phyloP scores from a whole-genome alignment of 2,888 invertebrate species.

The Argyresthia albistria region DNA sequence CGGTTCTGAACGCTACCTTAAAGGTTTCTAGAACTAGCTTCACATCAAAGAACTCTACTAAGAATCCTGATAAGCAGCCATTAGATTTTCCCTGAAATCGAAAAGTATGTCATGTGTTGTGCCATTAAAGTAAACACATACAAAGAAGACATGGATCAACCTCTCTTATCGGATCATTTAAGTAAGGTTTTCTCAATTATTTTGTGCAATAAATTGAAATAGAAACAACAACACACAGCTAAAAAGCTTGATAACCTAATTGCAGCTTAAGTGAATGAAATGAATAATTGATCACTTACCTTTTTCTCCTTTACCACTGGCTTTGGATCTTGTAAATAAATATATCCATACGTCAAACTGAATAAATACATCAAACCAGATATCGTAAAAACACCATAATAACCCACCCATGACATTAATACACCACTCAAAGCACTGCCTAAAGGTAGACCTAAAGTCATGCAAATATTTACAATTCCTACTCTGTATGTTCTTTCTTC shows the following conservation, averaged over 20 bases:
- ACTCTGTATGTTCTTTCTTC: conserved; percentile 87
- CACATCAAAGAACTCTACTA: conserved; percentile 82
- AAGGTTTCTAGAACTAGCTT: conserved; percentile 83
- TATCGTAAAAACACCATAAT: conserved; percentile 85
- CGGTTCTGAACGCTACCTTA: conserved; percentile 82
- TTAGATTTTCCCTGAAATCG: too few relatives aligned
- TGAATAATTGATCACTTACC: background rate
- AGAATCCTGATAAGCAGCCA: conserved; percentile 20
- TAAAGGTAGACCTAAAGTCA: conserved; percentile 88
- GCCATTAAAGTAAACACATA: too few relatives aligned
- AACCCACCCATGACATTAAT: conserved; percentile 78
- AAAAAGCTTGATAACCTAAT: too few relatives aligned
- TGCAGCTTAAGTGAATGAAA: too few relatives aligned
- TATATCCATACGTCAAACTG: conserved; percentile 80
- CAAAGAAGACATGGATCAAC: too few relatives aligned
- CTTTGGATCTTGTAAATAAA: conserved; percentile 77
- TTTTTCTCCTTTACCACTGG: conserved; percentile 22
- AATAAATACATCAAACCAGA: conserved; percentile 81
- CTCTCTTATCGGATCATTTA: too few relatives aligned
- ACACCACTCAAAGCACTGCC: conserved; percentile 91
- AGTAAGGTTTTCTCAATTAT: too few relatives aligned
- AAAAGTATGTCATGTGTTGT: too few relatives aligned
- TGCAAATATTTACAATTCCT: conserved; percentile 89
- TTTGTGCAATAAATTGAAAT: too few relatives aligned
- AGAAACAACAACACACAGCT: too few relatives aligned